Percentiles rank a stretch among this genome's conserved stretches.
These are phyloP conservation scores for Nettapus auritus DNA, from an alignment of 2,113 vertebrate species.

Conservation along the genomic window DNA sequence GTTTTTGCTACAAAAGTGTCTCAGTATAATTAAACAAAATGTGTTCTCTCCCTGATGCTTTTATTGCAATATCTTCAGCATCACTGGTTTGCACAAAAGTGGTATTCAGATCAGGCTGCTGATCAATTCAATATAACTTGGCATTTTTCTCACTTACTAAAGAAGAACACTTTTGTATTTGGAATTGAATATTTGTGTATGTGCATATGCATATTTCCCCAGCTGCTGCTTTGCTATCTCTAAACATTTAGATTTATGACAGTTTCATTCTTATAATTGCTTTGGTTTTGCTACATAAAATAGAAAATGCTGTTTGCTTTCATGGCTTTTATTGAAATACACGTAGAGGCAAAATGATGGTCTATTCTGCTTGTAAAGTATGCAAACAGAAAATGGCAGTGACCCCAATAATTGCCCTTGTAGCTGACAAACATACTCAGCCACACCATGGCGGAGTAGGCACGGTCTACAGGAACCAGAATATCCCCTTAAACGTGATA, in stretches of 20 bases:
- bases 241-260: neutral
- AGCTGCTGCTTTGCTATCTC: neutral
- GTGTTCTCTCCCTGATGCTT: neutral
- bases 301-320: neutral
- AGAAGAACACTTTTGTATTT: neutral
- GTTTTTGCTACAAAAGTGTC: neutral
- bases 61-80: neutral
- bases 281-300: neutral
- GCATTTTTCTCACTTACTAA: fast-evolving
- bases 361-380: neutral
- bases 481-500: neutral
- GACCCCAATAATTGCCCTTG: neutral
- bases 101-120: neutral
- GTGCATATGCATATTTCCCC: neutral
- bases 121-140: neutral
- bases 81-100: neutral
- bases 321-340: neutral
- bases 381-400: neutral
- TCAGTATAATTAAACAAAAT: neutral
- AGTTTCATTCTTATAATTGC: neutral
- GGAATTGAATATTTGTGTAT: neutral
- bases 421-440: neutral
- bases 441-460: neutral
- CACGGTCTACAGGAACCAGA: neutral
- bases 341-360: neutral